Evolutionary conservation across 2,113 vertebrate species (phyloP), one percentile per base, ranked within the genome.

Genomic region (Brachypteracias leptosomus): DNA sequence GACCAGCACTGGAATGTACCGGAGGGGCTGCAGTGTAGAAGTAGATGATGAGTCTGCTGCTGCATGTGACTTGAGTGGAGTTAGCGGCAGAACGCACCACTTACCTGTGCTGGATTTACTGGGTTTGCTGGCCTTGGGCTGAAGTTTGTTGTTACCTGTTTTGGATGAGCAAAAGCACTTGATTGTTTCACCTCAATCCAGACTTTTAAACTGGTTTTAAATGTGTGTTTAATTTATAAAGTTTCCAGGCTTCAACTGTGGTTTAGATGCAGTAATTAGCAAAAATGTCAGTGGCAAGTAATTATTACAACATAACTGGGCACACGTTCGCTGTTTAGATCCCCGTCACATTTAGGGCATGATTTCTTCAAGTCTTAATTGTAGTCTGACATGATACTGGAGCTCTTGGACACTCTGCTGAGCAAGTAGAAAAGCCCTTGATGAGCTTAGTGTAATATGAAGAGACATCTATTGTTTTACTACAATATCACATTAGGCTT

Each of bases 141-240:
- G 49, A 24, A 0, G 0, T 36, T 79, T 75, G 16, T 29, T 36
- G 0, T 86, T 68, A 6, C 9, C 36, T 3, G 0, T 57, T 88
- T 73, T 19, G 17, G 35, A 15, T 83, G 36, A 66, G 18, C 35
- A 76, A 38, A 76, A 77, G 16, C 21, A 31, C 21, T 42, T 42
- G 3, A 9, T 24, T 54, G 11, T 58, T 88, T 88, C 8, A 20
- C 9, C n/a, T 55, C 18, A 35, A 2, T 61, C 14, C 24, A n/a
- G 44, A 81, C 17, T 26, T 81, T 81, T 26, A 59, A 78, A n/a
- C 8, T 44, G 11, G 3, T 33, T 81, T 91, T 87, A 85, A 57
- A 33, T n/a, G 2, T 33, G 1, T 22, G 16, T 70, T 93, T 52
- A n/a, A 62, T 40, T 73, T 70, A 3, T 26, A 49, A 76, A 35